Base-by-base conservation (phyloP, 2,888 invertebrate species). In the Lochmaea crataegi region DNA sequence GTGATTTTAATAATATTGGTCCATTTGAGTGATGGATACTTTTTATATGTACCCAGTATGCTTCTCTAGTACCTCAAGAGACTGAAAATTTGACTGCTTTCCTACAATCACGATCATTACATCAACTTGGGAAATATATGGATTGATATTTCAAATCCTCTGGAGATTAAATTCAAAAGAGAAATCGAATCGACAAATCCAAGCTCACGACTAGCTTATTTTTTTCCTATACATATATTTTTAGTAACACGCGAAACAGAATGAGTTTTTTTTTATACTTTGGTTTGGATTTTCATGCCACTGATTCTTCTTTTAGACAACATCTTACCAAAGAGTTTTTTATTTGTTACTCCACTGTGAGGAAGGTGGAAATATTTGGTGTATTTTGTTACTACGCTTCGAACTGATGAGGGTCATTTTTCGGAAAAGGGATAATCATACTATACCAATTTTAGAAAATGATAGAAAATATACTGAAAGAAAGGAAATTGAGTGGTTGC, bases 81-180 rank as follows among this genome's bases (percentile, higher is more conserved):
- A 48, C 48, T 11, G 3, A 11, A 45, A 9, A 14, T 45, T 14
- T 45, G 14, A 11, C 45, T 3, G 12, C 4, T 48, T 48, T 48
- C 7, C 6, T 48, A n/a, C 48, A n/a, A n/a, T 14, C n/a, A 48
- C 14, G n/a, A 48, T 48, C n/a, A 48, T 48, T 4, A 48, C 14
- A 48, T n/a, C 48, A n/a, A n/a, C 48, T 48, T 48, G 48, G 6
- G n/a, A 48, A 48, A 48, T 48, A 48, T n/a, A 14, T 5, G n/a
- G 45, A 48, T n/a, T 48, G n/a, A 48, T 48, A 48, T 48, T 14
- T n/a, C n/a, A 48, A 48, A 48, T n/a, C n/a, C n/a, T 48, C 48
- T 48, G n/a, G n/a, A 48, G n/a, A 48, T 48, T 48, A 14, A 48
- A 48, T 48, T n/a, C 48, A 48, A 14, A 48, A 48, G n/a, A 48